phyloP scores from a whole-genome alignment of 2,888 invertebrate species.

The Encarsia formosa region DNA sequence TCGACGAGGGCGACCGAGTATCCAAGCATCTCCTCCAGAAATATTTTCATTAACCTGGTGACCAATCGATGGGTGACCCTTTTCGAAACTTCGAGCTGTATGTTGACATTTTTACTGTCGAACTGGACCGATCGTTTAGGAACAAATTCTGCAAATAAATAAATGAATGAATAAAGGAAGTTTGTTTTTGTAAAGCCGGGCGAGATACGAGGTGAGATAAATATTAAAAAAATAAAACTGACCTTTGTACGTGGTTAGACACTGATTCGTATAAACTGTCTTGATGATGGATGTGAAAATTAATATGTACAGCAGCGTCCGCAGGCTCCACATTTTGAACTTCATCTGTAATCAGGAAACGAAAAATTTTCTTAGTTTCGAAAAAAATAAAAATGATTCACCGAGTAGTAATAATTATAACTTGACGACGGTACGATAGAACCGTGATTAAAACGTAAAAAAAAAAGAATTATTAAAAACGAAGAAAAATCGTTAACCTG shows the following conservation, averaged over 20 bases:
- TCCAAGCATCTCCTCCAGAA: conserved; percentile 54
- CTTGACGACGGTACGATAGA: no score
- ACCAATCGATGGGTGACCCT: conserved; percentile 57
- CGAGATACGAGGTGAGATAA: background rate
- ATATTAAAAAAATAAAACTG: conserved; percentile 4
- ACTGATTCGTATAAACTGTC: conserved; percentile 35
- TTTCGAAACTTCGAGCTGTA: conserved; percentile 56
- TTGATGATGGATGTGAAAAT: conserved; percentile 30
- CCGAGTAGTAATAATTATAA: no score
- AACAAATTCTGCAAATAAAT: conserved; percentile 49
- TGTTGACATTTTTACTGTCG: conserved; percentile 47
- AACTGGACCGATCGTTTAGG: conserved; percentile 52
- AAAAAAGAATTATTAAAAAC: no score
- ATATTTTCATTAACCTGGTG: conserved; percentile 59
- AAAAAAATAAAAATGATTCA: no score
- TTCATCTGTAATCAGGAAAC: conserved; percentile 23
- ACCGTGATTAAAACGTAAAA: no score
- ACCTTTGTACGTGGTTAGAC: conserved; percentile 42
- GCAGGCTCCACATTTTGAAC: conserved; percentile 36
- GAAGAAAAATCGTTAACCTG: no score
- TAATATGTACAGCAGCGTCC: conserved; percentile 33
- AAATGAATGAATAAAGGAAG: background rate
- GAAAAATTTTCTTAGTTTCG: no score
- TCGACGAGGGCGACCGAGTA: conserved; percentile 51
- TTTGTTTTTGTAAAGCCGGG: background rate